Evolutionary conservation across 2,113 vertebrate species (phyloP).

Genomic region (Tiliqua scincoides): DNA sequence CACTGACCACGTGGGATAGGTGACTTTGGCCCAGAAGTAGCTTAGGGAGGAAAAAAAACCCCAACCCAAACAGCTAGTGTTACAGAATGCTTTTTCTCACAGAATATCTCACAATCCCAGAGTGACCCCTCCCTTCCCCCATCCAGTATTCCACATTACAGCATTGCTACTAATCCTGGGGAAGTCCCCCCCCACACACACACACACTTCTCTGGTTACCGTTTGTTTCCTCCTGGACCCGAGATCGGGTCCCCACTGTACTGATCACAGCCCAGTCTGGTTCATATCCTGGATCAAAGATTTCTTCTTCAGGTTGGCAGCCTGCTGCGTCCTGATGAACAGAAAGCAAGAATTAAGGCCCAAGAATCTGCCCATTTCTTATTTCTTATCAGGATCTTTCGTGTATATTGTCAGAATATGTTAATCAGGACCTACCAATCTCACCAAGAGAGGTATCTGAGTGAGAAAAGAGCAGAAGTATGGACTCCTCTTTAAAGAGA

Average conservation of each 20-base stretch:
- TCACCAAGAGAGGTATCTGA: neutral
- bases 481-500: neutral
- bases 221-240: conserved; percentile 65
- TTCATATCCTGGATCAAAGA: conserved; percentile 91
- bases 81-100: neutral
- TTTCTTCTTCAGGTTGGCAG: conserved; percentile 77
- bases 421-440: no score
- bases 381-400: no score
- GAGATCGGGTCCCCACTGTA: conserved; percentile 76
- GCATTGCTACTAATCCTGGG: neutral
- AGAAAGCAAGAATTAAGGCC: neutral
- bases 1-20: conserved; percentile 75
- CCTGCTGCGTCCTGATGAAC: conserved; percentile 79
- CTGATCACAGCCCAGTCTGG: conserved; percentile 94
- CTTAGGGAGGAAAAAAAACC: neutral
- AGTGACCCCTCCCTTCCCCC: neutral
- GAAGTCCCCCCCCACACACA: neutral
- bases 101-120: neutral
- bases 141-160: neutral
- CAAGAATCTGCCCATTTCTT: neutral
- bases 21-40: conserved; percentile 49
- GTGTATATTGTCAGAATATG: no score
- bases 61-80: neutral
- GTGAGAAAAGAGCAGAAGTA: neutral
- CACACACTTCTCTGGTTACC: conserved; percentile 44